These are phyloP conservation scores for Lagria hirta DNA, from an alignment of 2,888 invertebrate genomes.

Conservation along the genomic window DNA sequence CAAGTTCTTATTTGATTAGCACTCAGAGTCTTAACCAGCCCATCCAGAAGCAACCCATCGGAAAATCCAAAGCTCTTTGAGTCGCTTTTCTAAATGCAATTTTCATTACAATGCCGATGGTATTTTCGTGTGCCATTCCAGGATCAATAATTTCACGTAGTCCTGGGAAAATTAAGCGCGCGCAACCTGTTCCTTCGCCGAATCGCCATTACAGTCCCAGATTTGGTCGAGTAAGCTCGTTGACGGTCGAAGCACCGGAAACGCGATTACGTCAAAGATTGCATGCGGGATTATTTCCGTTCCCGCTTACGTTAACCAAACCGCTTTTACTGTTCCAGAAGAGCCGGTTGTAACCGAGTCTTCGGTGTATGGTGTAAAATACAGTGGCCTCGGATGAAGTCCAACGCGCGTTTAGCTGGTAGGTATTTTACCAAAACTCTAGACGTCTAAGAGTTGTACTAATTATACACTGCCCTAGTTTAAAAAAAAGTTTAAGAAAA, in stretches of 20 bases:
- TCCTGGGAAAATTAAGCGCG: slow-evolving; percentile 48
- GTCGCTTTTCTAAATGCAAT: slow-evolving; percentile 32
- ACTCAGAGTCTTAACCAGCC: background rate
- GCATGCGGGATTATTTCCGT: slow-evolving; percentile 41
- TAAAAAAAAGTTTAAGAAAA: no score
- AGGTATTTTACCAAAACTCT: slow-evolving; percentile 37
- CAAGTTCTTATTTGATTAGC: background rate
- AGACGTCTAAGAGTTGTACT: no score
- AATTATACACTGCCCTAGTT: no score
- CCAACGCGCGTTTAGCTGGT: slow-evolving; percentile 48
- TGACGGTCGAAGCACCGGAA: slow-evolving; percentile 33
- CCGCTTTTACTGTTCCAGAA: no score
- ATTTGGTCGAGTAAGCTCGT: slow-evolving; percentile 44
- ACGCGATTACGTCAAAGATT: slow-evolving; percentile 38
- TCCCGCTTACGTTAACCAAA: slow-evolving; percentile 23
- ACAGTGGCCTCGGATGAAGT: slow-evolving; percentile 56
- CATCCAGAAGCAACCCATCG: no score
- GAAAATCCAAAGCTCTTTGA: slow-evolving; percentile 5
- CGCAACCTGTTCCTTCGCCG: slow-evolving; percentile 36
- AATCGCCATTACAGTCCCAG: slow-evolving; percentile 49
- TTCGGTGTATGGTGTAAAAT: slow-evolving; percentile 55
- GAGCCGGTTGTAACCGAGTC: slow-evolving; percentile 20
- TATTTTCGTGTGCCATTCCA: slow-evolving; percentile 39
- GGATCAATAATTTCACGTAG: slow-evolving; percentile 49
- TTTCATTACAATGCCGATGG: slow-evolving; percentile 35